phyloP scores from a whole-genome alignment of 2,113 vertebrate genomes.

The Malurus cyaneus region DNA sequence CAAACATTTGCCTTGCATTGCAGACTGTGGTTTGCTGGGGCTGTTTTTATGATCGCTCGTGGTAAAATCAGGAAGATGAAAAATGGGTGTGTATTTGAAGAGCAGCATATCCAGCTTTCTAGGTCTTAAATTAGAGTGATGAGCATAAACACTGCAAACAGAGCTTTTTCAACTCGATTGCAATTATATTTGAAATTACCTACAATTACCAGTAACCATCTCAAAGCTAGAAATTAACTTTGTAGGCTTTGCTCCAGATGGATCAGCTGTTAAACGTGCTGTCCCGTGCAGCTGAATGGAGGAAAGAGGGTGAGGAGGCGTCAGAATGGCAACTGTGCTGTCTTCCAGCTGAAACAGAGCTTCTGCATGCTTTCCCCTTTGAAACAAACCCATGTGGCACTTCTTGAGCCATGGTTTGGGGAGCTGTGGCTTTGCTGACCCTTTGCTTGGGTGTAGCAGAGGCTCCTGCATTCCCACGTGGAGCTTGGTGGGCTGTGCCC shows the following conservation, averaged over 20 bases:
- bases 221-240: slow-evolving; percentile 87
- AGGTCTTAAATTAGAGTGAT: slow-evolving; percentile 88
- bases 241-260: slow-evolving; percentile 82
- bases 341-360: not conserved
- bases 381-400: not conserved
- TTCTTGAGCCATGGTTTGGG: not conserved
- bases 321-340: not conserved
- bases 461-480: fast-evolving
- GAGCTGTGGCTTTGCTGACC: not conserved
- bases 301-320: not conserved
- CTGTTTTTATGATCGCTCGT: slow-evolving; percentile 74
- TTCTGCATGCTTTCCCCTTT: not conserved
- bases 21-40: slow-evolving; percentile 71
- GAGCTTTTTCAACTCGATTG: slow-evolving; percentile 82
- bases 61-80: slow-evolving; percentile 77
- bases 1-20: slow-evolving; percentile 59
- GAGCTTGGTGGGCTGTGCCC: not conserved
- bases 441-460: not conserved
- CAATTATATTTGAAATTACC: slow-evolving; percentile 89
- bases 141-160: slow-evolving; percentile 85
- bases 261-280: slow-evolving; percentile 80
- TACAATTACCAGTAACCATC: slow-evolving; percentile 87
- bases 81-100: slow-evolving; percentile 71
- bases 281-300: slow-evolving; percentile 22
- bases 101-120: slow-evolving; percentile 62